These are phyloP conservation scores for Fukomys damarensis DNA, from an alignment of 2,113 vertebrate species.

Conservation along the genomic window DNA sequence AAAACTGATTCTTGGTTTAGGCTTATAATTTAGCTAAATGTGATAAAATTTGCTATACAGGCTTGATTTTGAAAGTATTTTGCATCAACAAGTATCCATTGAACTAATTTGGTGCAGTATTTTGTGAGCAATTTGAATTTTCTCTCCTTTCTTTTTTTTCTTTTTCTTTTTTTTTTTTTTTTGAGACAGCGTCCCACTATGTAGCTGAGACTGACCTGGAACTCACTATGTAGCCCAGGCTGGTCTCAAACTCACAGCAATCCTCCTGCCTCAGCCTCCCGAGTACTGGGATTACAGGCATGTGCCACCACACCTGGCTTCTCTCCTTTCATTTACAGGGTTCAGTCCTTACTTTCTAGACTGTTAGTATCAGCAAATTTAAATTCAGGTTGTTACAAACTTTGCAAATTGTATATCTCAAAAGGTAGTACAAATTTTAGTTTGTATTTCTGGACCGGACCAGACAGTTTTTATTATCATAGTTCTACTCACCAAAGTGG, in stretches of 20 bases:
- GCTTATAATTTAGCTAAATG: slow-evolving; percentile 19
- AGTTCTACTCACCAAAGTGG: not conserved
- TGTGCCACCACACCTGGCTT: too few species aligned
- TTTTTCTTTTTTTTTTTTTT: too few species aligned
- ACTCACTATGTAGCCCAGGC: too few species aligned
- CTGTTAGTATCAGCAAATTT: not conserved
- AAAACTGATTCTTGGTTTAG: slow-evolving; percentile 42
- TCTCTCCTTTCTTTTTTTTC: slow-evolving; percentile 22
- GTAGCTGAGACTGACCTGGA: too few species aligned
- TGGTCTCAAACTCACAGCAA: too few species aligned
- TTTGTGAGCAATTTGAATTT: slow-evolving; percentile 49
- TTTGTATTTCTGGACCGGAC: slow-evolving; percentile 14
- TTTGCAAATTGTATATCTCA: not conserved
- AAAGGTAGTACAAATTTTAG: not conserved
- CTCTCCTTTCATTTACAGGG: not conserved
- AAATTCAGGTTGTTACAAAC: not conserved
- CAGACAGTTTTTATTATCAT: not conserved
- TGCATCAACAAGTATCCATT: not conserved
- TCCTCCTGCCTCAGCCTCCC: too few species aligned
- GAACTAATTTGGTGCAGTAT: not conserved
- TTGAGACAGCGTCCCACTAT: too few species aligned
- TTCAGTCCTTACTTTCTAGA: slow-evolving; percentile 41
- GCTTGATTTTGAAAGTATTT: slow-evolving; percentile 33
- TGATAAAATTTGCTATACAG: slow-evolving; percentile 1
- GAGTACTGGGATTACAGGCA: too few species aligned